Conservation (phyloP, 2,113 vertebrate genomes). For the Caracal caracal region DNA sequence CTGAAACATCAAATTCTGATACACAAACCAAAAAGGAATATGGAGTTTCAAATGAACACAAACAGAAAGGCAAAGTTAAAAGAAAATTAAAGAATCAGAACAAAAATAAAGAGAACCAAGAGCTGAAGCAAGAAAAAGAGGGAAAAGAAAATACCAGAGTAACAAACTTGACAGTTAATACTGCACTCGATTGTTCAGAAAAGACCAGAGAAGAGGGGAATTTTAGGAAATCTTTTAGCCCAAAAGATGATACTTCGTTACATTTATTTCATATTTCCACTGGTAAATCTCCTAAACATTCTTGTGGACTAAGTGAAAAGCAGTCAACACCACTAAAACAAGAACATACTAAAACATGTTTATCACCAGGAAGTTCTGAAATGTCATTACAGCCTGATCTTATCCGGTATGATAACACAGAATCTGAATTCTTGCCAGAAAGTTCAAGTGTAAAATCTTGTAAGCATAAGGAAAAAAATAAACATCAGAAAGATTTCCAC, state of each 20-base stretch:
- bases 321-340: conserved; percentile 94
- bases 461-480: conserved; percentile 98
- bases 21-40: conserved; percentile 92
- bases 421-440: conserved; percentile 93
- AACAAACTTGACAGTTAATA: conserved; percentile 87
- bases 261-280: conserved; percentile 95
- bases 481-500: conserved; percentile 94
- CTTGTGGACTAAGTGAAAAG: conserved; percentile 94
- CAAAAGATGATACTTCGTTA: conserved; percentile 97
- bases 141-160: conserved; percentile 95
- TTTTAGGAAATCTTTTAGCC: conserved; percentile 96
- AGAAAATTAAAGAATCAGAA: conserved; percentile 96
- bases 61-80: conserved; percentile 97
- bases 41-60: conserved; percentile 88
- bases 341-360: conserved; percentile 93
- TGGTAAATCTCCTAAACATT: conserved; percentile 95
- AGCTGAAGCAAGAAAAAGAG: conserved; percentile 91
- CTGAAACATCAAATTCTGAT: conserved; percentile 91
- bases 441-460: conserved; percentile 94
- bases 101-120: conserved; percentile 99
- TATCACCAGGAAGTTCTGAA: conserved; percentile 91
- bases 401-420: conserved; percentile 92
- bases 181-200: conserved; percentile 90
- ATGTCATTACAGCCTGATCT: conserved; percentile 88
- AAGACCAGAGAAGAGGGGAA: conserved; percentile 94